phyloP scores from a whole-genome alignment of 2,797 vertebrate genomes.

The Eupleurogrammus muticus region DNA sequence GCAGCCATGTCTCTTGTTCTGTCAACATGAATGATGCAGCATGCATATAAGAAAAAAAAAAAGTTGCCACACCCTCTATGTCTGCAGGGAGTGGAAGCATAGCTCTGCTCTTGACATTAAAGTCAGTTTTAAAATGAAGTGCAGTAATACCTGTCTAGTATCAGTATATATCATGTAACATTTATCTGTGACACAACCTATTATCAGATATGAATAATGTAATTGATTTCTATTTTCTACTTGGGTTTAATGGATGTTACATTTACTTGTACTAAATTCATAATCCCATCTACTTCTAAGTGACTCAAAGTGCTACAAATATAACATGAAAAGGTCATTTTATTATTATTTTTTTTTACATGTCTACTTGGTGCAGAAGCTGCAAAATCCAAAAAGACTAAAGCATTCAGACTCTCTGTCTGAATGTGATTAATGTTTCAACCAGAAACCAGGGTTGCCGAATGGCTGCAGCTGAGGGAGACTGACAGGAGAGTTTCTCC shows the following conservation, averaged over 20 bases:
- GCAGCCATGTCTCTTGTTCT: too few relatives aligned
- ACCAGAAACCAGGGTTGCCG: neutral
- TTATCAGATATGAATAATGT: neutral
- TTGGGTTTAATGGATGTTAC: neutral
- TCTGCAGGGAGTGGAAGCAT: too few relatives aligned
- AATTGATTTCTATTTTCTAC: neutral
- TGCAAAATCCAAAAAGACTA: too few relatives aligned
- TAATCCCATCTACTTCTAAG: neutral
- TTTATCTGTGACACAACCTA: neutral
- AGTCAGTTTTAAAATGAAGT: too few relatives aligned
- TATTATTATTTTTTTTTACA: neutral
- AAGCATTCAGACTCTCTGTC: too few relatives aligned
- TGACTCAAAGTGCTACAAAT: neutral
- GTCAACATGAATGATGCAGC: too few relatives aligned
- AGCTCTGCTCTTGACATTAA: too few relatives aligned
- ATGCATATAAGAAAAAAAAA: too few relatives aligned
- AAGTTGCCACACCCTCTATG: too few relatives aligned
- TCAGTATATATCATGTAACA: too few relatives aligned
- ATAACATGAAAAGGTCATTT: neutral
- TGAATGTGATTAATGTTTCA: constrained; percentile 35
- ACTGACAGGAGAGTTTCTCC: constrained; percentile 33
- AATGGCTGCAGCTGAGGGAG: neutral
- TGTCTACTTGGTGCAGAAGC: neutral
- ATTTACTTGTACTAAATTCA: neutral
- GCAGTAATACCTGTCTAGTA: too few relatives aligned